A percentile compares a stretch with the other conserved stretches of the same genome.
Conservation (phyloP, 2,888 invertebrate species). For the Dolomedes plantarius region DNA sequence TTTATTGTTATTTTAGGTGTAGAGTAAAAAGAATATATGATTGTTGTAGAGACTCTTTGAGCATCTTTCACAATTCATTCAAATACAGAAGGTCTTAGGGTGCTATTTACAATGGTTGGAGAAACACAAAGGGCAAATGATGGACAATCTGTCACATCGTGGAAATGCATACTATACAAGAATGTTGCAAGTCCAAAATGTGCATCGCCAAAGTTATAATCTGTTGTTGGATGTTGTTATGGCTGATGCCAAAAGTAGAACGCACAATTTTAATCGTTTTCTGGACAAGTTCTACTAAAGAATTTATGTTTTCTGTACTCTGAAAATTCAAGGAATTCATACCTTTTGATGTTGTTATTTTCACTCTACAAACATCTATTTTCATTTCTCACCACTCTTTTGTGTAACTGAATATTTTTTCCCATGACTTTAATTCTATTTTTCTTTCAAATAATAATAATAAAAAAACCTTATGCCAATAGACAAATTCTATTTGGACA, state of each 20-base stretch:
- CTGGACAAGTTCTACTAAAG: slow-evolving; percentile 71
- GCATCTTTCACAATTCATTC: slow-evolving; percentile 11
- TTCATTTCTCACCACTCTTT: too few species aligned
- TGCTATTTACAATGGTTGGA: slow-evolving; percentile 54
- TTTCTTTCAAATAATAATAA: too few species aligned
- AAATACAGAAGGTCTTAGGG: slow-evolving; percentile 30
- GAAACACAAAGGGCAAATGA: slow-evolving; percentile 25
- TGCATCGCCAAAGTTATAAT: slow-evolving; percentile 68
- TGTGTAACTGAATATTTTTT: too few species aligned
- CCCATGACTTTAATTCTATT: too few species aligned
- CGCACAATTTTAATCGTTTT: slow-evolving; percentile 72
- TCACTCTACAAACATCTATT: too few species aligned
- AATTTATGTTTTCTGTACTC: slow-evolving; percentile 56
- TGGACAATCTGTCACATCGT: slow-evolving; percentile 59
- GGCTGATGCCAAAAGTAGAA: slow-evolving; percentile 71
- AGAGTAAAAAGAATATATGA: slow-evolving; percentile 2
- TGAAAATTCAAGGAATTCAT: slow-evolving; percentile 8
- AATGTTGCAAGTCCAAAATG: slow-evolving; percentile 48
- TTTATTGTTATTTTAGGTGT: not conserved
- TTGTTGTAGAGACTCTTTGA: slow-evolving; percentile 15
- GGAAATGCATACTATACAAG: slow-evolving; percentile 43
- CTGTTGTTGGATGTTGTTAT: slow-evolving; percentile 70
- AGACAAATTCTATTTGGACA: too few species aligned
- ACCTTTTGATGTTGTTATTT: not conserved
- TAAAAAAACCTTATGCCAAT: too few species aligned